These are phyloP conservation scores for Thecophora atra DNA, from an alignment of 2,888 invertebrate genomes.

Conservation along the genomic window DNA sequence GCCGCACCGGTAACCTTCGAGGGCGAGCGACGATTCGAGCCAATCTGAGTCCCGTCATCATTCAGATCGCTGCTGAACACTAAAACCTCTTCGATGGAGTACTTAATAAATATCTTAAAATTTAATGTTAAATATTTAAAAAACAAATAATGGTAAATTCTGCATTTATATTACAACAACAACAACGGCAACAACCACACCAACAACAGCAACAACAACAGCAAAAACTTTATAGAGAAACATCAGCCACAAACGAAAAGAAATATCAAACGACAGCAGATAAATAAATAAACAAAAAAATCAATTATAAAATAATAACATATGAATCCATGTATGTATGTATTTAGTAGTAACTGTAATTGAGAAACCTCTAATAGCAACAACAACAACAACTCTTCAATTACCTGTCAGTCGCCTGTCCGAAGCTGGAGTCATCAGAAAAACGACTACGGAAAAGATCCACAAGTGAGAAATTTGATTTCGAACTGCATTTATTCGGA, in stretches of 20 bases:
- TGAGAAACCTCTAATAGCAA: neutral
- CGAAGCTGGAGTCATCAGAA: too few relatives aligned
- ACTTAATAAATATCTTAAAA: constrained; percentile 62
- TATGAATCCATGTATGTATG: neutral
- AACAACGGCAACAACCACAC: neutral
- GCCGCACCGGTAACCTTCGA: constrained; percentile 63
- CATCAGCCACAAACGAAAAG: neutral
- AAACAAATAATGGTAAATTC: constrained; percentile 56
- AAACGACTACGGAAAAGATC: too few relatives aligned
- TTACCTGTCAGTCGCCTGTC: too few relatives aligned
- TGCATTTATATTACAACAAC: constrained; percentile 23
- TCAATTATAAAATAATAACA: neutral
- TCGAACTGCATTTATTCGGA: neutral
- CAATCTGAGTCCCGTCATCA: neutral
- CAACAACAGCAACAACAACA: constrained; percentile 13
- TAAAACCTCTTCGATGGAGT: constrained; percentile 56
- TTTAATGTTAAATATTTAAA: constrained; percentile 63
- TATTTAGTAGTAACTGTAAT: neutral
- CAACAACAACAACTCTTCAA: too few relatives aligned
- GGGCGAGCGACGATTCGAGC: constrained; percentile 5
- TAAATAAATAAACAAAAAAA: neutral
- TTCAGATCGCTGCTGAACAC: constrained; percentile 1
- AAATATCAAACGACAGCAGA: neutral
- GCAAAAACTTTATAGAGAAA: constrained; percentile 1
- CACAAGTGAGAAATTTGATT: too few relatives aligned